These are phyloP conservation scores for Temnothorax nylanderi DNA, from an alignment of 1,140 invertebrate species.

Conservation along the genomic window DNA sequence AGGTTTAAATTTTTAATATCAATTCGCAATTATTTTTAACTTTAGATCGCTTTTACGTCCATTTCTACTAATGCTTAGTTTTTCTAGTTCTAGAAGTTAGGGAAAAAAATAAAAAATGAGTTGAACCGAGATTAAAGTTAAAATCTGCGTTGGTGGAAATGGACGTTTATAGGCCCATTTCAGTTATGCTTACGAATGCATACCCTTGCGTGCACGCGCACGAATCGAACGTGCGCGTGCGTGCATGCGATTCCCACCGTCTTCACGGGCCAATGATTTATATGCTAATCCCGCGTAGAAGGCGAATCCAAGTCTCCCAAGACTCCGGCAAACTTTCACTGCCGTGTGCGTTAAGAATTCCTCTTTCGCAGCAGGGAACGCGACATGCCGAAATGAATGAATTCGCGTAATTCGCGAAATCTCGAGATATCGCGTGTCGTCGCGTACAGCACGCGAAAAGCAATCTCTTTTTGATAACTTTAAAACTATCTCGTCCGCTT, in stretches of 20 bases:
- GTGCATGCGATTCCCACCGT: constrained; percentile 54
- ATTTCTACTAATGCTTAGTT: too few relatives aligned
- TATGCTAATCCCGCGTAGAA: constrained; percentile 68
- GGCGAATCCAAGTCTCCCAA: constrained; percentile 33
- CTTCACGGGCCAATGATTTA: constrained; percentile 72
- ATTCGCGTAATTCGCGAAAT: constrained; percentile 11
- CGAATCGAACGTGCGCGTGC: background rate
- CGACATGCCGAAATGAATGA: constrained; percentile 20
- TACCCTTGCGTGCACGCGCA: background rate
- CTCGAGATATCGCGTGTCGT: background rate
- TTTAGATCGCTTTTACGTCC: too few relatives aligned
- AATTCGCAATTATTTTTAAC: background rate
- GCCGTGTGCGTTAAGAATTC: constrained; percentile 3
- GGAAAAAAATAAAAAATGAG: too few relatives aligned
- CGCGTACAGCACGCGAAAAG: background rate
- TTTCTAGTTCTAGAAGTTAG: too few relatives aligned
- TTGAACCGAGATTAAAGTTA: too few relatives aligned
- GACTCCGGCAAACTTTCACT: constrained; percentile 61
- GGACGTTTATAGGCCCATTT: background rate
- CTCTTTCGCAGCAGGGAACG: background rate
- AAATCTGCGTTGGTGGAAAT: too few relatives aligned
- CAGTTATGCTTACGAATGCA: background rate
- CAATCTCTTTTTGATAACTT: background rate
- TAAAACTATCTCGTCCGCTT: background rate
- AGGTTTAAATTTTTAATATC: background rate